Evolutionary conservation across 2,113 vertebrate genomes (phyloP).

Genomic region (Falco punctatus): DNA sequence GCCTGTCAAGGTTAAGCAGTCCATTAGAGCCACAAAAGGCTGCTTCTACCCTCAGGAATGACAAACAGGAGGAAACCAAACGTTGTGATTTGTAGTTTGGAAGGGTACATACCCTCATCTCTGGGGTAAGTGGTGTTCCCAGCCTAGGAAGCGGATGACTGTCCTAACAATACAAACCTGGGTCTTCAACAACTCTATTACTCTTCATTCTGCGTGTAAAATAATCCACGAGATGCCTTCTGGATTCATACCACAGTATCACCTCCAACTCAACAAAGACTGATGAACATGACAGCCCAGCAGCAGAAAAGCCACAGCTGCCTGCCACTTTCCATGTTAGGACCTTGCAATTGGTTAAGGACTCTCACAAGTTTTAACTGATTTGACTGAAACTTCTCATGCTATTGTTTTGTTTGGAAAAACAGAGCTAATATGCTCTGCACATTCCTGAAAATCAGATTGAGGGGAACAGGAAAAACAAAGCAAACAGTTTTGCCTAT

Average conservation of each 20-base stretch:
- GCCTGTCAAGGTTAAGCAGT: not conserved
- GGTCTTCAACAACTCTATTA: not conserved
- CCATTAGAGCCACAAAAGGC: not conserved
- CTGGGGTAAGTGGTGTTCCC: not conserved
- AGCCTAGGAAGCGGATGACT: not conserved
- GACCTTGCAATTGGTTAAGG: not conserved
- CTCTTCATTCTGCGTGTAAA: not conserved
- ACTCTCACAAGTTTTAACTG: not conserved
- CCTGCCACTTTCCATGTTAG: not conserved
- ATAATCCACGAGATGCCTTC: not conserved
- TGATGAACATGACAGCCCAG: not conserved
- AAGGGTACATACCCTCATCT: not conserved
- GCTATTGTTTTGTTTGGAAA: constrained; percentile 35
- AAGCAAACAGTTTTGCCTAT: constrained; percentile 38
- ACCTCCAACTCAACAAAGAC: not conserved
- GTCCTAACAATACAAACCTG: not conserved
- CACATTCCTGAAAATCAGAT: constrained; percentile 36
- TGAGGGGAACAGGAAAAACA: constrained; percentile 15
- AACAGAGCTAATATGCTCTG: not conserved
- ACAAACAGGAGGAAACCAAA: not conserved
- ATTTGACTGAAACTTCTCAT: not conserved
- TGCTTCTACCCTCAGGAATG: not conserved
- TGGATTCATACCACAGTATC: not conserved
- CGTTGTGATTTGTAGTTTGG: not conserved
- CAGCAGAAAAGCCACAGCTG: not conserved